Conservation (phyloP, 92 coral and sea anemone species). For the Chrysogorgia sp. region DNA sequence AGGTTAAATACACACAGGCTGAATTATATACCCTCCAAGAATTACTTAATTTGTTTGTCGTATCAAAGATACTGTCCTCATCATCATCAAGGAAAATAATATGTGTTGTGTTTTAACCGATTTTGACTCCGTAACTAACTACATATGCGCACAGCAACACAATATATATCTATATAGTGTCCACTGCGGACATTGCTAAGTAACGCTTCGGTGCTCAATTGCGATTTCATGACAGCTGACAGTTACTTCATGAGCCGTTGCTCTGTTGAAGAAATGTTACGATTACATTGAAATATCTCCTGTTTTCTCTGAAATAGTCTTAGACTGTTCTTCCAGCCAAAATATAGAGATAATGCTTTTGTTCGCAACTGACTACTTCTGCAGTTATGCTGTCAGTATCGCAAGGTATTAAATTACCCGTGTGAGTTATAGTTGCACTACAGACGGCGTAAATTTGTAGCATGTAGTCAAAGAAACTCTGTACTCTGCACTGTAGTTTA, state of each 20-base stretch:
- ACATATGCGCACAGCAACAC: not conserved
- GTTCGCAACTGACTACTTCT: too few relatives aligned
- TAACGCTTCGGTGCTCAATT: slow-evolving; percentile 5
- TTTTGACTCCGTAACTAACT: not conserved
- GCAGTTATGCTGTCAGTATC: too few relatives aligned
- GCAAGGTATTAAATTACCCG: too few relatives aligned
- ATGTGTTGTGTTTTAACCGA: not conserved
- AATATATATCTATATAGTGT: slow-evolving; percentile 2
- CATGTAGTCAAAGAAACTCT: too few relatives aligned
- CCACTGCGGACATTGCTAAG: slow-evolving; percentile 6
- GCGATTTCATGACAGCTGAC: slow-evolving; percentile 8
- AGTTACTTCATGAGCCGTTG: not conserved
- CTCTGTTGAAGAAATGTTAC: too few relatives aligned
- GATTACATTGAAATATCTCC: too few relatives aligned
- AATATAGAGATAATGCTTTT: too few relatives aligned
- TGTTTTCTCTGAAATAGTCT: too few relatives aligned
- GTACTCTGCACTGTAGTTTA: too few relatives aligned
- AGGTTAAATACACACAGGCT: slow-evolving; percentile 29
- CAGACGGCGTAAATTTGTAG: too few relatives aligned
- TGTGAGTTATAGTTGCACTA: too few relatives aligned
- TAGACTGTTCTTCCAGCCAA: too few relatives aligned
- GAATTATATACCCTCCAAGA: not conserved
- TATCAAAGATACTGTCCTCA: not conserved
- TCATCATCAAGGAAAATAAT: not conserved
- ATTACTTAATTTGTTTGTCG: slow-evolving; percentile 13